phyloP scores from a whole-genome alignment of 2,888 invertebrate species.

The Sinodicranocentrus sp. region DNA sequence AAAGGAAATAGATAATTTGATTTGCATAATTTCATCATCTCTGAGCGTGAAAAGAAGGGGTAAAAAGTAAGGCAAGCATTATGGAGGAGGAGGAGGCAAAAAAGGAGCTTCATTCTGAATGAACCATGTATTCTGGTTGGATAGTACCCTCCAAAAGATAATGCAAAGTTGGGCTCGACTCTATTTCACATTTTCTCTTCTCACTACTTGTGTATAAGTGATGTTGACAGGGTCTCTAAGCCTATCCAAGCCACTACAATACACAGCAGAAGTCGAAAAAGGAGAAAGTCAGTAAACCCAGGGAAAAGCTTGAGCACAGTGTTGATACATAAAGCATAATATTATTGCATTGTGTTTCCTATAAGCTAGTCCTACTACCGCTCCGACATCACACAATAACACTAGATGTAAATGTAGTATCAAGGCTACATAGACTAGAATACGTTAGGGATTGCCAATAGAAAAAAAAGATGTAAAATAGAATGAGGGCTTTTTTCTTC shows the following conservation, averaged over 20 bases:
- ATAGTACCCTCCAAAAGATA: no score
- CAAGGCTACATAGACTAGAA: conserved; percentile 11
- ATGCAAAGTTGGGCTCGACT: no score
- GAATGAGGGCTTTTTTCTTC: not conserved
- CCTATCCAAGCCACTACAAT: not conserved
- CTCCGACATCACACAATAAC: no score
- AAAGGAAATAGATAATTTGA: conserved; percentile 72
- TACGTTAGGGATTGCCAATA: conserved; percentile 22
- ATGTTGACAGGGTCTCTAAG: not conserved
- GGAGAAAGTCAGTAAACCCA: no score
- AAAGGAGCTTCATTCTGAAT: conserved; percentile 3
- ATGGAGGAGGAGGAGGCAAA: conserved; percentile 5
- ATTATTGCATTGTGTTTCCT: conserved; percentile 8
- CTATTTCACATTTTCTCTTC: no score
- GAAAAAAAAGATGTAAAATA: conserved; percentile 22
- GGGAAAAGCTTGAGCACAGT: not conserved
- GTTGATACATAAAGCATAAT: conserved; percentile 15
- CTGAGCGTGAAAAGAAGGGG: conserved; percentile 59
- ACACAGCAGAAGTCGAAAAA: no score
- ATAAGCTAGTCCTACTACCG: not conserved
- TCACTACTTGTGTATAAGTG: not conserved
- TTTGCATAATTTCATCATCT: conserved; percentile 73
- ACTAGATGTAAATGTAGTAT: not conserved
- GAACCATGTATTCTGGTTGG: no score
- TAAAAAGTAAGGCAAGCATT: conserved; percentile 16